Base-by-base conservation (phyloP, 2,113 vertebrate genomes). In the Malurus melanocephalus region DNA sequence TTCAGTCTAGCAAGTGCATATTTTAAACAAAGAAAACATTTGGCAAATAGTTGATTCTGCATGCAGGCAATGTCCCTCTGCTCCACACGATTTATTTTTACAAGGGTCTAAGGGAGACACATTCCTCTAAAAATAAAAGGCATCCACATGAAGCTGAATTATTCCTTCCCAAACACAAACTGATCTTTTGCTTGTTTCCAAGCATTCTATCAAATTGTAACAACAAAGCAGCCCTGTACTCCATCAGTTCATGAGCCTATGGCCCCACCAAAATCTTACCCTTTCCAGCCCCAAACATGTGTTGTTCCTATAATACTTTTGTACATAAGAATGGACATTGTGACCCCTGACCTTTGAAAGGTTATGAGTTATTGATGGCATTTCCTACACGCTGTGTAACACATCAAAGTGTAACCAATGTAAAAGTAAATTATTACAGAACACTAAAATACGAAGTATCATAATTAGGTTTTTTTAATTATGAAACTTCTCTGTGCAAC, bases 1-100 rank as follows among this genome's bases (percentile, higher is more conserved):
- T 94, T 93, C 94, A 93, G 90, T 96, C 94, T 96, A 96, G 88
- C 94, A 93, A 95, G 93, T 95, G 95, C 92, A 93, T 94, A 95
- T 93, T 94, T 95, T 94, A 94, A 94, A 96, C 93, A 96, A 96
- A 95, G 88, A 94, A 96, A 95, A 95, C 88, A 94, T 95, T 96
- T 93, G 92, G 90, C 86, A 95, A 94, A 95, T 84, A 94, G 88
- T 94, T 93, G 93, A 96, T 93, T 93, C 88, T 76, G 90, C 88
- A 95, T 93, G 90, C 93, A 94, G 88, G 80, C 92, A 93, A 90
- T 93, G 95, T 90, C 92, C 88, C 90, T 93, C 80, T 82, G 88
- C 83, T 96, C 86, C 74, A 69, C 93, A 62, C 22, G 18, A 90
- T 88, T 93, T 95, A 94, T 95, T 95, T 94, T 96, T 81, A 64